Conservation (phyloP, 1,140 invertebrate genomes). For the Metopolophium dirhodum region DNA sequence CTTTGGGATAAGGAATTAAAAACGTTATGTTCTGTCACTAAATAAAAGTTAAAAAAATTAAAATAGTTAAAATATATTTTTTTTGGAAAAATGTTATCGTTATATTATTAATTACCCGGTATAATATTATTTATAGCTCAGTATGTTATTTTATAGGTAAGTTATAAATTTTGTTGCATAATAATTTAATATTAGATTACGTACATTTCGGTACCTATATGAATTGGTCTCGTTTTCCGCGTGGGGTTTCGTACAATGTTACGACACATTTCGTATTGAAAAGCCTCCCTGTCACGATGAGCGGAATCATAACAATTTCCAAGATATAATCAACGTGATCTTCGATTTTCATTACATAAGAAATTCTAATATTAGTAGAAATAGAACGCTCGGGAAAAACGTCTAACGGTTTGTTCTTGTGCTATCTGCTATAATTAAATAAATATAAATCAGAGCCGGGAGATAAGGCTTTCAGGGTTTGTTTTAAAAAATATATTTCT, state of each 20-base stretch:
- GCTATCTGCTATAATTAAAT: background rate
- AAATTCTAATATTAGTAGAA: background rate
- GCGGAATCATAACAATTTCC: background rate
- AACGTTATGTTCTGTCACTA: too few relatives aligned
- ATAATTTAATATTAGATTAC: too few relatives aligned
- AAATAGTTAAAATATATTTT: too few relatives aligned
- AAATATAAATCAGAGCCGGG: background rate
- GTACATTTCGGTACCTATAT: background rate
- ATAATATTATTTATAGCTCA: background rate
- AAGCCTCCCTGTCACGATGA: background rate
- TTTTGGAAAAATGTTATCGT: too few relatives aligned
- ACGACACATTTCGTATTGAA: background rate
- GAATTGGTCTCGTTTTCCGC: background rate
- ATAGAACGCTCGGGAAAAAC: background rate
- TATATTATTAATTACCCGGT: too few relatives aligned
- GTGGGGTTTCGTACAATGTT: background rate
- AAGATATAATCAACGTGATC: background rate
- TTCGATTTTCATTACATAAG: background rate
- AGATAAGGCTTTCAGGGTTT: background rate
- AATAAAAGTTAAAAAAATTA: too few relatives aligned
- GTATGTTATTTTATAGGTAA: background rate
- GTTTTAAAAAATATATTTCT: background rate
- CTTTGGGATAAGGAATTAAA: too few relatives aligned
- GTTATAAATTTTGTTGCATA: too few relatives aligned
- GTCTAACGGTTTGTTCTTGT: background rate